A percentile compares a stretch with the other conserved stretches of the same genome.
These are phyloP conservation scores for Myopa testacea DNA, from an alignment of 2,888 invertebrate species.

Conservation along the genomic window DNA sequence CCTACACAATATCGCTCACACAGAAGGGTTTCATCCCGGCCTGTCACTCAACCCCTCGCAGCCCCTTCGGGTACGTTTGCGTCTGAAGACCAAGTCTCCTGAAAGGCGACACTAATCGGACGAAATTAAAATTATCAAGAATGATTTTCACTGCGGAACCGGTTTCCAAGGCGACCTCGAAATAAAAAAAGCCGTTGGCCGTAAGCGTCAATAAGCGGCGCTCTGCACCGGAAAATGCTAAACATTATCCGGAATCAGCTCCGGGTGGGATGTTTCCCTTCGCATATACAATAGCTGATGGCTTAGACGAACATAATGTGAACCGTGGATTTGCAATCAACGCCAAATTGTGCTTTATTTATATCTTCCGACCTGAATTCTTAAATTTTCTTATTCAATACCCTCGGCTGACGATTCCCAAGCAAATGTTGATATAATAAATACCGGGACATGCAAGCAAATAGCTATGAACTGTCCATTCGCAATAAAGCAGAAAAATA, in stretches of 20 bases:
- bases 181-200: not conserved
- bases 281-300: no score
- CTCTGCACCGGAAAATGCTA: constrained; percentile 59
- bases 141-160: constrained; percentile 26
- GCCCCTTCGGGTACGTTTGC: not conserved
- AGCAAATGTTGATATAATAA: not conserved
- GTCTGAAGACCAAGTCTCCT: not conserved
- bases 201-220: not conserved
- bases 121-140: constrained; percentile 60
- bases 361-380: not conserved
- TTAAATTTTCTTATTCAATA: not conserved
- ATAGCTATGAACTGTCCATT: no score
- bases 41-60: not conserved
- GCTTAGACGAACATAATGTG: no score
- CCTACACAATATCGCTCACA: constrained; percentile 7
- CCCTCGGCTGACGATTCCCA: not conserved
- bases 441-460: no score
- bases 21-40: not conserved
- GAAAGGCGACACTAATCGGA: constrained; percentile 62
- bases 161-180: not conserved
- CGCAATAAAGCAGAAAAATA: no score
- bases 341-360: no score
- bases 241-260: constrained; percentile 63
- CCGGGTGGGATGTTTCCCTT: constrained; percentile 16
- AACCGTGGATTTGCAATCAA: no score